Conservation (phyloP, 2,113 vertebrate genomes). For the Micronycteris hirsuta region DNA sequence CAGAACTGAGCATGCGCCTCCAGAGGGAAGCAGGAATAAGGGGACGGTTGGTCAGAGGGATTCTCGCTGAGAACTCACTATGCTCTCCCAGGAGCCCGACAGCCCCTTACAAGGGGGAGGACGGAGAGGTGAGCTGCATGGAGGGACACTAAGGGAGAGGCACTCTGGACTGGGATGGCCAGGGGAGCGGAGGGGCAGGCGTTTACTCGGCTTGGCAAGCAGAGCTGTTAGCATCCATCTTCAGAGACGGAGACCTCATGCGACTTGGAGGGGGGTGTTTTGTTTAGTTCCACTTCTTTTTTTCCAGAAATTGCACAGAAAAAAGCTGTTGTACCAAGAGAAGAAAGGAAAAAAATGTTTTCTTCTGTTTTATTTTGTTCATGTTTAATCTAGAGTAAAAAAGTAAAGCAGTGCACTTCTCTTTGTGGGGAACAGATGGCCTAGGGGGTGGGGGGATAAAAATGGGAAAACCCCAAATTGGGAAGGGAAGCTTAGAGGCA, state of each 20-base stretch:
- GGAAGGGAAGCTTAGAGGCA: neutral
- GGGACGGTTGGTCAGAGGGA: neutral
- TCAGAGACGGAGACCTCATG: neutral
- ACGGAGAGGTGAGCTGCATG: neutral
- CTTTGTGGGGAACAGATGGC: neutral
- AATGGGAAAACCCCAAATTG: neutral
- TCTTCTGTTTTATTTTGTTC: neutral
- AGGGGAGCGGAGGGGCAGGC: neutral
- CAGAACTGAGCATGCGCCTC: neutral
- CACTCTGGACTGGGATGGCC: neutral
- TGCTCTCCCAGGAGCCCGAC: accelerated
- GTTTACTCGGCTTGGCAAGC: neutral
- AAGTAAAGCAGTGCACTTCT: neutral
- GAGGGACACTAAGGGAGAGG: neutral
- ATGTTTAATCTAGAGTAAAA: neutral
- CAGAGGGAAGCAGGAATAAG: neutral
- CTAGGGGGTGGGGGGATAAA: neutral
- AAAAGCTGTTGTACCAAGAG: neutral
- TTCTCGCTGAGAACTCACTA: neutral
- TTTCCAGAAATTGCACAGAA: neutral
- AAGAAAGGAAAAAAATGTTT: neutral
- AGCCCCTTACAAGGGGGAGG: neutral
- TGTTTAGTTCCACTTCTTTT: neutral
- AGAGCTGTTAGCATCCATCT: neutral
- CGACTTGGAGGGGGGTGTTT: neutral